Evolutionary conservation across 2,888 invertebrate genomes (phyloP), one percentile per base, ranked within the genome.

Genomic region (Empis stercorea): DNA sequence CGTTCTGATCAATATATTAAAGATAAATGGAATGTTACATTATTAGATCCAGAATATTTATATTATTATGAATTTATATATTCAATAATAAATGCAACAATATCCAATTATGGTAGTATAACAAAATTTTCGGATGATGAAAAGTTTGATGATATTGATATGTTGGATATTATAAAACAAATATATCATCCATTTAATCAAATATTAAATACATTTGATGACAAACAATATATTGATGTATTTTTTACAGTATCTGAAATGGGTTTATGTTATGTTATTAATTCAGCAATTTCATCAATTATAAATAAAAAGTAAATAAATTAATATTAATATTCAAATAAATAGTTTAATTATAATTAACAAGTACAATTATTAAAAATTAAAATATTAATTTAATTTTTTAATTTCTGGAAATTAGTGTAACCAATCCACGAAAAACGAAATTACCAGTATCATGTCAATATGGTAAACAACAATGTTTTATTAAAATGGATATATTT

Each of bases 241-340:
- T 53, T 55, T 30, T 54, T 59, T 0, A 71, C 79, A 1, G 74
- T 83, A 70, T 80, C 81, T 0, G 84, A 84, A 56, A 64, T 73
- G 7, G 84, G 84, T 0, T 68, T 73, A 1, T 84, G 84, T 55
- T 78, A 76, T 58, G 71, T 74, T 4, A 74, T 78, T 30, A 83
- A 82, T 57, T 78, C 81, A 0, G 62, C 66, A 30, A 60, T 67
- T 56, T 58, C 63, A 4, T 51, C 53, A 10, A 52, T 64, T 13
- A 44, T 64, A 15, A 56, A 53, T 14, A 27, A 38, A 38, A 17
- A 10, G 38, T 38, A 38, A 38, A 13, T 38, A n/a, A n/a, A n/a
- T n/a, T n/a, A n/a, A n/a, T n/a, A n/a, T n/a, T n/a, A n/a, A n/a
- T n/a, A n/a, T n/a, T n/a, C n/a, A n/a, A n/a, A n/a, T n/a, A n/a